Evolutionary conservation across 2,797 vertebrate genomes (phyloP).

Genomic region (Atherinosoma microstoma): DNA sequence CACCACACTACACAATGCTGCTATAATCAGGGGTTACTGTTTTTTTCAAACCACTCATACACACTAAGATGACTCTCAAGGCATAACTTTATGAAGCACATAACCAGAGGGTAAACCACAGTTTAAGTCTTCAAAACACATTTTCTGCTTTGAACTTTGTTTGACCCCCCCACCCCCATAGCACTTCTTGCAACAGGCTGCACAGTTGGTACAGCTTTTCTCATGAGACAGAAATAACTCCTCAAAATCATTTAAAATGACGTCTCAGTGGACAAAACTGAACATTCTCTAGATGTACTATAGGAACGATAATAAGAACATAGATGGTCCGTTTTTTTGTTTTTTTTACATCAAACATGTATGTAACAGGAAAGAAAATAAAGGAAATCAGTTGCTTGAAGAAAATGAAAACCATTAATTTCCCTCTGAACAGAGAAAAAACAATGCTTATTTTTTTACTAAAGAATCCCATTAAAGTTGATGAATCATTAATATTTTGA

Average conservation of each 20-base stretch:
- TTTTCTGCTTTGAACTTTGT: background rate
- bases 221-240: background rate
- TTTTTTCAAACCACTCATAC: background rate
- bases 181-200: background rate
- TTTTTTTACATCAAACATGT: no score
- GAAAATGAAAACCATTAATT: background rate
- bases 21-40: background rate
- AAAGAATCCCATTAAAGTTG: background rate
- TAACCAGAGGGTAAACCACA: background rate
- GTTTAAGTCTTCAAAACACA: conserved; percentile 2
- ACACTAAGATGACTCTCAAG: background rate
- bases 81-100: background rate
- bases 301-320: background rate
- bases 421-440: background rate
- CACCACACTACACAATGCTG: background rate
- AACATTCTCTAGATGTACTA: background rate
- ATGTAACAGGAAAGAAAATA: no score
- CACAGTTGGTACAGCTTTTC: background rate
- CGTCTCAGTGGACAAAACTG: background rate
- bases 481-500: background rate
- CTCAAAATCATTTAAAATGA: background rate
- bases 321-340: no score
- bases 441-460: background rate
- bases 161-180: background rate
- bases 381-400: no score